Evolutionary conservation across 2,797 vertebrate genomes (phyloP).

Genomic region (Merluccius polli): DNA sequence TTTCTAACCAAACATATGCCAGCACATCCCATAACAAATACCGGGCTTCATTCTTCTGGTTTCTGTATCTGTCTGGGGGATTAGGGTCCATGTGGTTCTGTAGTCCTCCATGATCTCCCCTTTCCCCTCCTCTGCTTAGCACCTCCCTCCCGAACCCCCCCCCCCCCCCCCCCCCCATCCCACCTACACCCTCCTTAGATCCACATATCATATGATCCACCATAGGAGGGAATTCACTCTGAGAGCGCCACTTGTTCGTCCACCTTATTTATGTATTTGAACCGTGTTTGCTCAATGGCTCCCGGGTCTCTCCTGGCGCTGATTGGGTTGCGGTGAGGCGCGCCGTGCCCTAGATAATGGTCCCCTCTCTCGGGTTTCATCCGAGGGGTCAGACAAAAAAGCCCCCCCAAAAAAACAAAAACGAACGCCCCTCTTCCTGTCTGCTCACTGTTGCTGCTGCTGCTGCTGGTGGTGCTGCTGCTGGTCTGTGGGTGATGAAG

Average conservation of each 20-base stretch:
- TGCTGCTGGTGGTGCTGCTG: constrained; percentile 42
- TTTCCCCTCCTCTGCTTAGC: background rate
- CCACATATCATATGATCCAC: background rate
- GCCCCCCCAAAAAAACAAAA: constrained; percentile 35
- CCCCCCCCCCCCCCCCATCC: background rate
- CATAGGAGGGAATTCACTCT: background rate
- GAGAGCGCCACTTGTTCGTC: background rate
- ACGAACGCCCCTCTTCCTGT: constrained; percentile 56
- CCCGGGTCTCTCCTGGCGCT: constrained; percentile 53
- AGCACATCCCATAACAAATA: constrained; percentile 42
- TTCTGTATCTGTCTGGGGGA: constrained; percentile 17
- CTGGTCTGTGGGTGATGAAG: constrained; percentile 21
- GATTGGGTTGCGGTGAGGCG: constrained; percentile 57
- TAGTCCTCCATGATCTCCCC: background rate
- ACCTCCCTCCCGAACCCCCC: background rate
- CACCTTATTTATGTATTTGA: background rate
- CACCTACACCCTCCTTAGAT: background rate
- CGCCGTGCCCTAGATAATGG: constrained; percentile 65
- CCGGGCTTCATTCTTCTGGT: constrained; percentile 33
- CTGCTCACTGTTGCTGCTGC: constrained; percentile 54
- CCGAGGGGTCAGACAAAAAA: constrained; percentile 69
- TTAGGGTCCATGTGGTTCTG: background rate
- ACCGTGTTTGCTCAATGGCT: constrained; percentile 52
- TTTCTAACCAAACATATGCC: background rate
- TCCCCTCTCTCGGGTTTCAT: constrained; percentile 69